phyloP scores from a whole-genome alignment of 2,113 vertebrate species.

The Leptosomus discolor region DNA sequence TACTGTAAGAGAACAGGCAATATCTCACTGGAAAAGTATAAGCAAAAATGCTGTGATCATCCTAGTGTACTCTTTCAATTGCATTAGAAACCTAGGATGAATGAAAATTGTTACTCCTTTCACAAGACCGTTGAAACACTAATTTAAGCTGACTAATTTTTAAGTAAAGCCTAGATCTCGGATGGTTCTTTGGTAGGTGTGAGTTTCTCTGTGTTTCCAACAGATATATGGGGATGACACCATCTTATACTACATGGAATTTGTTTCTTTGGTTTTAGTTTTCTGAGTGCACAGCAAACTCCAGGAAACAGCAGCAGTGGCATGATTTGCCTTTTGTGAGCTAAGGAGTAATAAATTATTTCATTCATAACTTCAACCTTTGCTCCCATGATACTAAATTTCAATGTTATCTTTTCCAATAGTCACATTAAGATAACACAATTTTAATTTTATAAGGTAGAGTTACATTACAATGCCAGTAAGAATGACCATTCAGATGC shows the following conservation, averaged over 20 bases:
- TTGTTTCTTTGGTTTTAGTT: background rate
- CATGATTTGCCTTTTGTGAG: background rate
- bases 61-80: background rate
- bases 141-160: background rate
- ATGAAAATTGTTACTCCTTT: background rate
- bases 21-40: background rate
- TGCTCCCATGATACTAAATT: background rate
- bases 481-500: background rate
- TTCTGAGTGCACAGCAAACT: background rate
- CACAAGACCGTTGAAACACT: background rate
- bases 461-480: background rate
- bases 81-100: background rate
- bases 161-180: background rate
- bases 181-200: background rate
- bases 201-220: background rate
- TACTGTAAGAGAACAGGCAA: background rate
- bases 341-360: background rate
- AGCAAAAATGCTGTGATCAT: background rate
- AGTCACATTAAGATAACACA: background rate
- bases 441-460: background rate
- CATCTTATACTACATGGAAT: background rate
- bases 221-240: background rate
- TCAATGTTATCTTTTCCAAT: background rate
- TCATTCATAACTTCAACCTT: background rate
- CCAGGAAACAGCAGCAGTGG: background rate